Evolutionary conservation across 2,888 invertebrate genomes (phyloP).

Genomic region (Epirrhoe alternata): DNA sequence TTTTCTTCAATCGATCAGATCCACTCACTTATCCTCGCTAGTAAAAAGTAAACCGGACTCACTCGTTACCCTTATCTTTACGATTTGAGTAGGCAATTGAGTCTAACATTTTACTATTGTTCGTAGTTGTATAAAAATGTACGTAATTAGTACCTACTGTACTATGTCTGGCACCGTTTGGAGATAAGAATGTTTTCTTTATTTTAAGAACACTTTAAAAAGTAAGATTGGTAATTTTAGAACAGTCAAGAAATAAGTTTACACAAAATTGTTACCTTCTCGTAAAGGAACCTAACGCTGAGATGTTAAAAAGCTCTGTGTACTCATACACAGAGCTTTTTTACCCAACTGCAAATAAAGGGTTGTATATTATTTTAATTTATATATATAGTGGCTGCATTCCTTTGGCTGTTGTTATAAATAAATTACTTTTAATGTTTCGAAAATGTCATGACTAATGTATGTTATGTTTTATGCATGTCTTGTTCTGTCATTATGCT

Average conservation of each 20-base stretch:
- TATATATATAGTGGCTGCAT: background rate
- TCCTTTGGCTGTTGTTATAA: background rate
- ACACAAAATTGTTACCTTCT: background rate
- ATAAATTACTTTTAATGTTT: background rate
- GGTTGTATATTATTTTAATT: background rate
- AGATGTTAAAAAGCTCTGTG: too few relatives aligned
- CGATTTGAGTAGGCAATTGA: conserved; percentile 25
- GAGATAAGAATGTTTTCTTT: conserved; percentile 27
- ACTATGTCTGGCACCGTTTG: conserved; percentile 23
- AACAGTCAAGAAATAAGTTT: background rate
- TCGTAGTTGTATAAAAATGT: conserved; percentile 22
- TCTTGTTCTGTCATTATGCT: background rate
- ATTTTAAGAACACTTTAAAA: conserved; percentile 9
- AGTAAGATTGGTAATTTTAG: background rate
- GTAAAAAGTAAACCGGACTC: conserved; percentile 28
- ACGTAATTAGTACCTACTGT: conserved; percentile 16
- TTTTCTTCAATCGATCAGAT: background rate
- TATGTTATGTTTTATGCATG: background rate
- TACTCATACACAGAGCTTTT: background rate
- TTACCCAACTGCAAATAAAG: background rate
- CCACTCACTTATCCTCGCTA: conserved; percentile 6
- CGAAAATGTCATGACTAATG: background rate
- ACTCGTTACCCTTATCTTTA: conserved; percentile 33
- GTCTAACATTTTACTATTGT: conserved; percentile 24
- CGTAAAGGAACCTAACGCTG: background rate